Base-by-base conservation (phyloP, 2,797 vertebrate species). In the Glossophaga mutica region DNA sequence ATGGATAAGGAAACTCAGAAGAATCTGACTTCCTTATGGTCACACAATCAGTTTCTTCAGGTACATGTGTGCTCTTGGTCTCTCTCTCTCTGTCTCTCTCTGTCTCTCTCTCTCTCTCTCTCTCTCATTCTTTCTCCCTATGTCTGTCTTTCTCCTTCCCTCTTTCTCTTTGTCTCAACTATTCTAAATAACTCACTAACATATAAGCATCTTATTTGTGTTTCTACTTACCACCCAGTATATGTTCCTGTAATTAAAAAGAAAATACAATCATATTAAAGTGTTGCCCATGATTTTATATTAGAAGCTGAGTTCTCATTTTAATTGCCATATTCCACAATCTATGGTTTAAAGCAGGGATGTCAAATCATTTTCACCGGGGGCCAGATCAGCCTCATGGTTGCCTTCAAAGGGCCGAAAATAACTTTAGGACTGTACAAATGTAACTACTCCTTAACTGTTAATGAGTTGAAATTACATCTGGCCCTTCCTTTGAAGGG, bases 11-110 rank as follows among this genome's bases (percentile, higher is more conserved):
- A 96, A 92, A 88, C n/a, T 5, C 62, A 68, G 48, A 74, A 81
- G 82, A 94, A 88, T 90, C 29, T n/a, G 77, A 76, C 94, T 94
- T 93, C 50, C 50, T 90, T 18, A 6, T 22, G 32, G 19, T 90
- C 90, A 76, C 29, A 71, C 29, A 3, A 5, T 9, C 19, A 44
- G 24, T 73, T 46, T 77, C 59, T 62, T 37, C 52, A 74, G 70
- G 81, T 67, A 32, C 3, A 22, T 48, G 44, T 18, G 39, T 22
- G 4, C 6, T 16, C 46, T 57, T 42, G 29, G 26, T 19, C 9
- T 44, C 39, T 26, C 5, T 19, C 37, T 59, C 57, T 29, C 59
- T 14, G 2, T 4, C 55, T 62, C 59, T 62, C 59, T 22, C 6
- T 73, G 6, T 24, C 2, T 71, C 5, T 16, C 6, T 73, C 22